These are phyloP conservation scores for Aurelia sp. DNA, from an alignment of 30 jellyfish, hydroid and myxozoan genomes.

Conservation along the genomic window DNA sequence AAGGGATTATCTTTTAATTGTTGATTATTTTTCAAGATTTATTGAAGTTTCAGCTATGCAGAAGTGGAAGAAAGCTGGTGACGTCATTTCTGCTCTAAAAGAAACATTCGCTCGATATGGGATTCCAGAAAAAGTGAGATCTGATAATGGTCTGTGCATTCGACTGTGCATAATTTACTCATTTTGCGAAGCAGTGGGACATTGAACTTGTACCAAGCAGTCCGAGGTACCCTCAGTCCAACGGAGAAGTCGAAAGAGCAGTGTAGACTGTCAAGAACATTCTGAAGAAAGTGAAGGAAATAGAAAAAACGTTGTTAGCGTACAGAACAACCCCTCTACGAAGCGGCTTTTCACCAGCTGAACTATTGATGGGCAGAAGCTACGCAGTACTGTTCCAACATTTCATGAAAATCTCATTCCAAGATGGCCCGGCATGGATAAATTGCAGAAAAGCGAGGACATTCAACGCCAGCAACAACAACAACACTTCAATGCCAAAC, in stretches of 20 bases:
- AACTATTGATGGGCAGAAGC: neutral
- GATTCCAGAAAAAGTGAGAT: conserved; percentile 25
- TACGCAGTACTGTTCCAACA: neutral
- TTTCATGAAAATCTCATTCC: neutral
- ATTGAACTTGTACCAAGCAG: conserved; percentile 13
- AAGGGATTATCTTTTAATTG: conserved; percentile 20
- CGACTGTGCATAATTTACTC: conserved; percentile 18
- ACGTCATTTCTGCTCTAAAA: conserved; percentile 19
- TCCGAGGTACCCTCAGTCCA: conserved; percentile 21
- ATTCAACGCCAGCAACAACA: conserved; percentile 8
- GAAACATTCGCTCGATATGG: conserved; percentile 19
- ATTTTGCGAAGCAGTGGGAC: neutral
- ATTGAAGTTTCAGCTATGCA: conserved; percentile 43
- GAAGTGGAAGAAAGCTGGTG: neutral
- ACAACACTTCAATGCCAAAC: conserved; percentile 8
- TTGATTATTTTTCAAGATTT: conserved; percentile 27
- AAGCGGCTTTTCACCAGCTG: too few species aligned
- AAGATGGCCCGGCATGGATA: conserved; percentile 16
- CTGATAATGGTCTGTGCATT: conserved; percentile 19
- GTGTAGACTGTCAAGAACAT: neutral
- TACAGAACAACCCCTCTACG: neutral
- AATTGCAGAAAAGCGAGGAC: neutral
- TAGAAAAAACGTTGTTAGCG: conserved; percentile 2
- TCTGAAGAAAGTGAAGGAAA: conserved; percentile 11
- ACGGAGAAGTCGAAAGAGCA: conserved; percentile 3